Evolutionary conservation across 23 tunicate genomes (phyloP).

Genomic region (Oikopleura vanhoeffeni): DNA sequence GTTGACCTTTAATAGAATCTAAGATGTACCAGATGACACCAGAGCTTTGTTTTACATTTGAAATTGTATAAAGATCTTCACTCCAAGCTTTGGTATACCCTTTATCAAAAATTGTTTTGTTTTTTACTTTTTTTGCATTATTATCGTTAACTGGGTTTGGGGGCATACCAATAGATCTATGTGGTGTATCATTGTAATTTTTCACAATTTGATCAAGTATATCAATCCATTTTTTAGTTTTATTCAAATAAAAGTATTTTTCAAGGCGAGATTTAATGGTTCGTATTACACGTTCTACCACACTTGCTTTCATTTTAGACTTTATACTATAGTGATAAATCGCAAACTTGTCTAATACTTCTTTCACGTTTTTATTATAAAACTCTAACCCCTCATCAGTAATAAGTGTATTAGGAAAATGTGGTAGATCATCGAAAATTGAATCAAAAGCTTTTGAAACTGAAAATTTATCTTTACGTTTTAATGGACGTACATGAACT

Average conservation of each 20-base stretch:
- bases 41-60: not conserved
- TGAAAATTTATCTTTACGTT: not conserved
- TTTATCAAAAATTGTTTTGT: not conserved
- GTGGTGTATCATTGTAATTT: not conserved
- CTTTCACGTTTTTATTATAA: not conserved
- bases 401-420: not conserved
- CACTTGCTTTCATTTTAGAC: not conserved
- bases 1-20: not conserved
- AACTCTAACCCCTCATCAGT: slow-evolving; percentile 4
- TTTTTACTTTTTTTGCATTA: not conserved
- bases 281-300: not conserved
- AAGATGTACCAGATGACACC: not conserved
- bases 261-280: not conserved
- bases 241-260: not conserved
- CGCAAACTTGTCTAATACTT: not conserved
- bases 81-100: not conserved
- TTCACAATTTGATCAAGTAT: not conserved
- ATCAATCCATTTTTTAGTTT: not conserved
- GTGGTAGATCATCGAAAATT: not conserved
- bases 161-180: not conserved
- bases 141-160: not conserved
- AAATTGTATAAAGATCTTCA: not conserved
- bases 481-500: not conserved
- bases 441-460: not conserved
- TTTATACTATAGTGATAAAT: not conserved